Evolutionary conservation across 2,888 invertebrate genomes (phyloP).

Genomic region (Patella pellucida): DNA sequence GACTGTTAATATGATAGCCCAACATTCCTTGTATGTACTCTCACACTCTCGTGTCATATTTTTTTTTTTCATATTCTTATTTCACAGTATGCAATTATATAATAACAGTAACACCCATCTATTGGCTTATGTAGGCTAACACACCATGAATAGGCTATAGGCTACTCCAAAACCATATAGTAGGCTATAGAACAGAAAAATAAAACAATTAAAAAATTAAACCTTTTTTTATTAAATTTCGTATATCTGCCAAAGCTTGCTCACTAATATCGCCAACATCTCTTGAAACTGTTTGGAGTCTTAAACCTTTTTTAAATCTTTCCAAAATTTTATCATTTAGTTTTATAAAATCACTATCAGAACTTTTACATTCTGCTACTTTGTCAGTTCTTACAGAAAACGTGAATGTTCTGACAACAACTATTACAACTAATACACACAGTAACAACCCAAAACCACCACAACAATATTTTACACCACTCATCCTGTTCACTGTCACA

Average conservation of each 20-base stretch:
- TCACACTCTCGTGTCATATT: no score
- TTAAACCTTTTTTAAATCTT: slow-evolving; percentile 49
- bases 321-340: slow-evolving; percentile 40
- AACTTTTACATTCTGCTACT: slow-evolving; percentile 43
- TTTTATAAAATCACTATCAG: slow-evolving; percentile 53
- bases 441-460: background rate
- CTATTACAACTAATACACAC: slow-evolving; percentile 28
- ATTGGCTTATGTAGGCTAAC: no score
- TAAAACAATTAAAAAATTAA: no score
- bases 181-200: no score
- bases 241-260: slow-evolving; percentile 44
- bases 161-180: no score
- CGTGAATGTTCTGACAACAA: slow-evolving; percentile 49
- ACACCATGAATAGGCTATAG: no score
- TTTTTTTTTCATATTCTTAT: no score
- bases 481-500: no score
- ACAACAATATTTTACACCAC: background rate
- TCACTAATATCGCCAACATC: slow-evolving; percentile 42
- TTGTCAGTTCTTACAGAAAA: slow-evolving; percentile 40
- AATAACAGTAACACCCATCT: no score
- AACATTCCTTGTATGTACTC: no score
- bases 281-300: slow-evolving; percentile 49
- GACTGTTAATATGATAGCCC: no score
- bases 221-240: slow-evolving; percentile 51
- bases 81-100: no score